Base-by-base conservation (phyloP, 1,140 invertebrate species). In the Dysdera silvatica region DNA sequence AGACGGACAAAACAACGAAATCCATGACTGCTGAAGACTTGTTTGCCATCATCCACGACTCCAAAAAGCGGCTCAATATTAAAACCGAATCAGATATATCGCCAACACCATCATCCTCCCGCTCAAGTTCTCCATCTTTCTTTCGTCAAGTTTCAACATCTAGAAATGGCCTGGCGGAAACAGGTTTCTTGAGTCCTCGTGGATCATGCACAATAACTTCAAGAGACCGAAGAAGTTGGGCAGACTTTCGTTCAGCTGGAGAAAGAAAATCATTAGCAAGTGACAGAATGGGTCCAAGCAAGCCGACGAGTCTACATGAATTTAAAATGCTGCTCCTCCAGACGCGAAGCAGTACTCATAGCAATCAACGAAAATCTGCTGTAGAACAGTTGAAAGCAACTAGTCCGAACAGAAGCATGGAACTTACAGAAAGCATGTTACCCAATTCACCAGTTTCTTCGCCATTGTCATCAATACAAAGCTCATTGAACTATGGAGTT, bases 301-400 rank as follows among this genome's bases (percentile, higher is more conserved):
- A 66, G 57, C 67, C 61, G 7, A 74, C 74, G 1, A 74, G 76
- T 16, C 69, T 75, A 41, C 71, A 73, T 54, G 89, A 91, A 74
- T 91, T 91, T 71, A 91, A 91, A 73, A 83, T 86, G 69, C 74
- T 91, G 14, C 76, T 91, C 2, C 76, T 87, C 14, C 85, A 87
- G 68, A 84, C 85, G 49, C 82, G 83, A 66, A 76, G 77, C 80
- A 61, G 43, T 18, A 67, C 75, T 79, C 72, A 80, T 81, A 61
- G 74, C 80, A 70, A 71, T 70, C 29, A 76, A 14, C 87, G 87
- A 69, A 73, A 87, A 0, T 90, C 88, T n/a, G 89, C 89, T 6
- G 87, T 89, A 6, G 88, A 92, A 74, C 83, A 88, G 73, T 72
- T 92, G 6, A 88, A 87, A 77, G 74, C 87, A 35, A 84, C 85